Evolutionary conservation across 2,113 vertebrate species (phyloP).

Genomic region (Girardinichthys multiradiatus): DNA sequence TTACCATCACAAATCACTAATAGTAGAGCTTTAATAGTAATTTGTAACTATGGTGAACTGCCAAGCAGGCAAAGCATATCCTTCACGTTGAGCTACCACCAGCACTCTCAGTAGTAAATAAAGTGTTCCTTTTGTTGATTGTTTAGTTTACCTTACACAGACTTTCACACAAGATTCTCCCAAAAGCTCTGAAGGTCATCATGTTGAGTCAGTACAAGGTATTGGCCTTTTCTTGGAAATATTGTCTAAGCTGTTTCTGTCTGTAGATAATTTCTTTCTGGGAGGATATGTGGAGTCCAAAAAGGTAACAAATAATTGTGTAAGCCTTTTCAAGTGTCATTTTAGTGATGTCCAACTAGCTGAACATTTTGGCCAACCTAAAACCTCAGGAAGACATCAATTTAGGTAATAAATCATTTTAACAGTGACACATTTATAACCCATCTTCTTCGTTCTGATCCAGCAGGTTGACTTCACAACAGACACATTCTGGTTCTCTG

Average conservation of each 20-base stretch:
- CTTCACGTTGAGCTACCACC: neutral
- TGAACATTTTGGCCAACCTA: neutral
- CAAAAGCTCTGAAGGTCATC: neutral
- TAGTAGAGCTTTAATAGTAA: neutral
- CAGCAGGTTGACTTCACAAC: too few species aligned
- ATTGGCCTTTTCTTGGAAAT: too few species aligned
- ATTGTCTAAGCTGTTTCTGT: neutral
- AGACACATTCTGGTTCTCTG: too few species aligned
- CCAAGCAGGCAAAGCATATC: neutral
- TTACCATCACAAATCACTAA: neutral
- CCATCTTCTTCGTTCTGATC: too few species aligned
- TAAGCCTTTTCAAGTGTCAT: neutral
- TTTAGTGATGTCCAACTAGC: neutral
- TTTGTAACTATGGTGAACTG: neutral
- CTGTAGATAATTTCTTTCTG: neutral
- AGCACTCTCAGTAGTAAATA: neutral
- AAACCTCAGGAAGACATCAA: neutral
- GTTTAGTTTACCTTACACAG: neutral
- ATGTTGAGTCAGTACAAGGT: too few species aligned
- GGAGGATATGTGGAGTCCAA: neutral
- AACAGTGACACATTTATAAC: neutral
- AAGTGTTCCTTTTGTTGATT: neutral
- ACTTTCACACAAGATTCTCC: neutral
- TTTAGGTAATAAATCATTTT: neutral
- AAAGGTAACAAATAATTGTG: too few species aligned